These are phyloP conservation scores for Ridgeia piscesae DNA, from an alignment of 1,140 invertebrate species.

Conservation along the genomic window DNA sequence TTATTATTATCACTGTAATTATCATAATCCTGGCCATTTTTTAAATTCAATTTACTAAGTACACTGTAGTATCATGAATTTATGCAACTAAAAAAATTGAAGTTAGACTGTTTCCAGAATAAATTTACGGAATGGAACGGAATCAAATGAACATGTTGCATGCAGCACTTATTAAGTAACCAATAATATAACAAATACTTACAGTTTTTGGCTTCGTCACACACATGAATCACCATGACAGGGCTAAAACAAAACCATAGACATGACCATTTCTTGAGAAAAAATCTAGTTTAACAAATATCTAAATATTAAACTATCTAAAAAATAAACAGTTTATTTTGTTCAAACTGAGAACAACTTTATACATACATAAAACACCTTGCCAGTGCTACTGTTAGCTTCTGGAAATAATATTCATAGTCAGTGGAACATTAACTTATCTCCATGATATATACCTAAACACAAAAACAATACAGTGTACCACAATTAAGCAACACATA, in stretches of 20 bases:
- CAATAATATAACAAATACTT: conserved; percentile 35
- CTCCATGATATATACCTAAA: neutral
- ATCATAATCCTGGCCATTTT: too few species aligned
- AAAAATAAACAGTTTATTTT: neutral
- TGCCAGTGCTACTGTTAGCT: neutral
- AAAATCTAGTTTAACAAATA: neutral
- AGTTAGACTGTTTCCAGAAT: neutral
- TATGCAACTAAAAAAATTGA: too few species aligned
- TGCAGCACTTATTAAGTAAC: too few species aligned
- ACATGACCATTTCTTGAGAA: neutral
- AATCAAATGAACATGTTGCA: neutral
- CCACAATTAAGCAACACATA: neutral
- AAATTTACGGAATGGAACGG: neutral
- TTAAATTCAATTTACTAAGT: too few species aligned
- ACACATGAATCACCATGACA: conserved; percentile 58
- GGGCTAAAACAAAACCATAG: conserved; percentile 35
- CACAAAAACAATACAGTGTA: neutral
- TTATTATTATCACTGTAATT: too few species aligned
- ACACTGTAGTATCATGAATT: neutral
- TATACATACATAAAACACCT: conserved; percentile 14
- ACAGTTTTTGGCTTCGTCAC: conserved; percentile 59
- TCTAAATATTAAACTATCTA: neutral
- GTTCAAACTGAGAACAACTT: neutral
- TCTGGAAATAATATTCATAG: neutral
- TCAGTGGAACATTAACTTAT: neutral